phyloP scores from a whole-genome alignment of 2,888 invertebrate species.

The Mayetiola destructor region DNA sequence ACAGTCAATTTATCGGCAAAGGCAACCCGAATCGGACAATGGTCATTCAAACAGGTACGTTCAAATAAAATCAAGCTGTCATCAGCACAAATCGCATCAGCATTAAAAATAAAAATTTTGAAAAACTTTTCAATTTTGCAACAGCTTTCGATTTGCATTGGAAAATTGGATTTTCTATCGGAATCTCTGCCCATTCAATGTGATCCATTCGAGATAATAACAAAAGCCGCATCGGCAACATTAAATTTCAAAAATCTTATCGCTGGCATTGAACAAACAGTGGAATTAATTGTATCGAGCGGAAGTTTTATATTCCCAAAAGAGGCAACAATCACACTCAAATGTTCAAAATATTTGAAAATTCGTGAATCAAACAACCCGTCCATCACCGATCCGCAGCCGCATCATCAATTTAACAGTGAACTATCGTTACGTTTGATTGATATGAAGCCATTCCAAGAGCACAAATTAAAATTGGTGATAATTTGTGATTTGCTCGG shows the following conservation, averaged over 20 bases:
- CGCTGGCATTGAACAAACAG: constrained; percentile 65
- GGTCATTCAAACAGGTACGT: constrained; percentile 48
- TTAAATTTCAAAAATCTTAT: constrained; percentile 53
- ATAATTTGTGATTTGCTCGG: constrained; percentile 62
- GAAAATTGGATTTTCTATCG: constrained; percentile 59
- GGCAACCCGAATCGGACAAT: constrained; percentile 51
- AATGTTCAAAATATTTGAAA: constrained; percentile 35
- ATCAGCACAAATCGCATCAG: no score
- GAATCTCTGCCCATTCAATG: constrained; percentile 38
- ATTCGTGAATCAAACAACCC: constrained; percentile 22
- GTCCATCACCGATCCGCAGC: constrained; percentile 13
- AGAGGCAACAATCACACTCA: constrained; percentile 37
- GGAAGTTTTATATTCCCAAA: constrained; percentile 61
- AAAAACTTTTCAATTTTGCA: neutral
- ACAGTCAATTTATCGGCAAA: constrained; percentile 44
- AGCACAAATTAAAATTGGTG: constrained; percentile 44
- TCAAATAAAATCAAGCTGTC: neutral
- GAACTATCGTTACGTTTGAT: constrained; percentile 43
- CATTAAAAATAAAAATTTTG: no score
- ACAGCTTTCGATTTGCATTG: constrained; percentile 31
- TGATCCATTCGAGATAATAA: constrained; percentile 34
- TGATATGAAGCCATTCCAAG: constrained; percentile 50
- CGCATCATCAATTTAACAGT: constrained; percentile 30
- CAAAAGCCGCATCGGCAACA: constrained; percentile 39
- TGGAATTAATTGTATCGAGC: constrained; percentile 58